phyloP scores from a whole-genome alignment of 35 echinoderm and acorn worm genomes.

The Stichopus chloronotus region DNA sequence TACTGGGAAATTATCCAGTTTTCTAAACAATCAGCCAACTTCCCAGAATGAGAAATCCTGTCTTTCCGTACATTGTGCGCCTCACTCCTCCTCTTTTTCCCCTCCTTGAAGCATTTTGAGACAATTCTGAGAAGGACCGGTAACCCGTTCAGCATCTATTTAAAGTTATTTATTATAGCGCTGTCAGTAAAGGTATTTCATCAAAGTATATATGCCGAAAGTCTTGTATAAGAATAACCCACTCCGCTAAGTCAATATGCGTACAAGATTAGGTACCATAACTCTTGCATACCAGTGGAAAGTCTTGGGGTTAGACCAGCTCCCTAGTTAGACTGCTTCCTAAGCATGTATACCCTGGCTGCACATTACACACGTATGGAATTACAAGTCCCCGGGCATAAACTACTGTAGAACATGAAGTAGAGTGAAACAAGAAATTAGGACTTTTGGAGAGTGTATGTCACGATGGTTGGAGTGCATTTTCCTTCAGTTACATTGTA shows the following conservation, averaged over 20 bases:
- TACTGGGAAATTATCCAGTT: neutral
- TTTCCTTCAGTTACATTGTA: neutral
- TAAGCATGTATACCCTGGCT: neutral
- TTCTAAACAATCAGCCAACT: neutral
- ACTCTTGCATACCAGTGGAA: neutral
- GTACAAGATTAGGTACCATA: neutral
- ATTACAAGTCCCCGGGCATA: neutral
- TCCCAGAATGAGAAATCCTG: neutral
- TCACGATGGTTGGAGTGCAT: neutral
- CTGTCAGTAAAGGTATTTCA: neutral
- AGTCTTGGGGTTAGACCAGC: too few relatives aligned
- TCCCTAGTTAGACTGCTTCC: too few relatives aligned
- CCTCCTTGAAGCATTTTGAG: neutral
- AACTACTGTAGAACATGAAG: neutral
- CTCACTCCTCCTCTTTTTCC: neutral
- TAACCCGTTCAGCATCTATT: neutral
- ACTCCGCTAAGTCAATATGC: neutral
- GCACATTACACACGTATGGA: neutral
- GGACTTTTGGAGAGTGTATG: neutral
- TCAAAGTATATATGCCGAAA: neutral
- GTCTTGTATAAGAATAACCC: neutral
- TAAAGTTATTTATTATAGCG: neutral
- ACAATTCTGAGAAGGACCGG: neutral
- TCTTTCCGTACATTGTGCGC: neutral
- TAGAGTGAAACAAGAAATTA: neutral